These are phyloP conservation scores for Tanytarsus gracilentus DNA, from an alignment of 2,888 invertebrate genomes.

Conservation along the genomic window DNA sequence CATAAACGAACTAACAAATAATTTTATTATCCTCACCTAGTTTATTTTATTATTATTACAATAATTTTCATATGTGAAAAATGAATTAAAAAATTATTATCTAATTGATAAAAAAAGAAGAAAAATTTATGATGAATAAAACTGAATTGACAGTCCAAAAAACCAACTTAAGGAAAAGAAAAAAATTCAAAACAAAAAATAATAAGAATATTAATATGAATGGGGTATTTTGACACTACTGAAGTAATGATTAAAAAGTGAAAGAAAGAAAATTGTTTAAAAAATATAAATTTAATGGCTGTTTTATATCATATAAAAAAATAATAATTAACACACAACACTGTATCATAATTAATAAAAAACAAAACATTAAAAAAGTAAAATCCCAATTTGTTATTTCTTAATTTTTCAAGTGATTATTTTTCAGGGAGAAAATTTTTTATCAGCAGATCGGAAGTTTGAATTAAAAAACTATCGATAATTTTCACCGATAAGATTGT, in stretches of 20 bases:
- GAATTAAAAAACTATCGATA: too few relatives aligned
- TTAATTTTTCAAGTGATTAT: too few relatives aligned
- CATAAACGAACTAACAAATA: conserved; percentile 11
- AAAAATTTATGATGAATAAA: not conserved
- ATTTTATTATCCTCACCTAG: not conserved
- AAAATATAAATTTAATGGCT: conserved; percentile 28
- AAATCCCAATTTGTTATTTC: too few relatives aligned
- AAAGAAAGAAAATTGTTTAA: conserved; percentile 12
- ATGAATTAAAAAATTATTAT: not conserved
- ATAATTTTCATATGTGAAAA: not conserved
- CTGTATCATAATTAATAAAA: conserved; percentile 26
- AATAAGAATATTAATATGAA: not conserved
- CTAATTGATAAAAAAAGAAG: not conserved
- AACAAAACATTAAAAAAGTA: conserved; percentile 17
- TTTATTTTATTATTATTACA: not conserved
- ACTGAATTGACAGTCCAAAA: conserved; percentile 11
- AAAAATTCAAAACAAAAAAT: conserved; percentile 10
- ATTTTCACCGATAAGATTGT: too few relatives aligned
- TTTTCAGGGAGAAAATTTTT: too few relatives aligned
- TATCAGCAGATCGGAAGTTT: too few relatives aligned
- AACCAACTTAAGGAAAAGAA: not conserved
- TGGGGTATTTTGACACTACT: conserved; percentile 15
- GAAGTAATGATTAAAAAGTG: not conserved
- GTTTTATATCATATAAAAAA: conserved; percentile 27
- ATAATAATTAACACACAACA: conserved; percentile 18